Base-by-base conservation (phyloP, 2,113 vertebrate genomes). In the Platichthys flesus region DNA sequence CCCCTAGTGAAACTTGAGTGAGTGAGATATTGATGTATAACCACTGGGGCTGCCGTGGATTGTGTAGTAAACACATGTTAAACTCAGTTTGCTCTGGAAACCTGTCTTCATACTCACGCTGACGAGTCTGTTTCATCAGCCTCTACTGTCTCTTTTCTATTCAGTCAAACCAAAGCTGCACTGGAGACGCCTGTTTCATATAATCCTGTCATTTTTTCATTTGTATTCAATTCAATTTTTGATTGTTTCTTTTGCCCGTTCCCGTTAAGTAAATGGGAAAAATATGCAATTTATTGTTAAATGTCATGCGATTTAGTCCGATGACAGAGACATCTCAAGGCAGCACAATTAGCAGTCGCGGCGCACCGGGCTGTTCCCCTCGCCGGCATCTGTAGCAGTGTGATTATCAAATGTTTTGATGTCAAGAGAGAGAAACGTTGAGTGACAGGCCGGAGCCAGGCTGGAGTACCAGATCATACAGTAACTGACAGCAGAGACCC, bases 351-450 rank as follows among this genome's bases (percentile, higher is more conserved):
- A 85, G 70, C 62, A 77, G 79, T 62, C 70, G 51, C 20, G 67
- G 76, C 55, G 15, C 9, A 74, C 40, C 59, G 23, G 66, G 66
- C 47, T 66, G 40, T 71, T 73, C 16, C 14, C 31, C 37, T 56
- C 49, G 67, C 45, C 76, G 60, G 88, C 86, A 81, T 91, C 85
- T 91, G 79, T 84, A 78, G 85, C 57, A 16, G 54, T 52, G 67
- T 71, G 85, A 93, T 94, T 93, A 91, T 93, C 82, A 57, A 82
- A 82, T 81, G 71, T 90, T 92, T 93, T 91, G 81, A 90, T 90
- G 86, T 87, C 31, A 78, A 85, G 82, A 59, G 57, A 87, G 82
- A 81, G 81, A 76, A 81, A 81, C 62, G 84, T 81, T 92, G 93
- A 93, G 60, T 92, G 94, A 93, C 92, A 88, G 88, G 68, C 75